Conservation (phyloP, 1,140 invertebrate species). For the Carcinoscorpius rotundicauda region DNA sequence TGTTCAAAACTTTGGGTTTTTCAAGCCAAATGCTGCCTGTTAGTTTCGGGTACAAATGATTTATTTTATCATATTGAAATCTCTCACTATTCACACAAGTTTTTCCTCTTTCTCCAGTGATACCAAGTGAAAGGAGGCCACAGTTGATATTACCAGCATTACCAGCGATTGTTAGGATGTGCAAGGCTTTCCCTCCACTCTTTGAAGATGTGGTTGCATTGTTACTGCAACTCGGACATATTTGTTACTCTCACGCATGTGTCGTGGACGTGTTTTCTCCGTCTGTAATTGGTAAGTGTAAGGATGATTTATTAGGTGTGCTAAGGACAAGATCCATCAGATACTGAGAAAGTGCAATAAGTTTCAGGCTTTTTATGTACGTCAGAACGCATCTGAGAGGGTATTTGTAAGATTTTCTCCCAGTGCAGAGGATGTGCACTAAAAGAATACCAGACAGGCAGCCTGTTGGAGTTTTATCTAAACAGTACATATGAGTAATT, state of each 20-base stretch:
- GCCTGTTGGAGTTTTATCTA: too few species aligned
- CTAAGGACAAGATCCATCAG: too few species aligned
- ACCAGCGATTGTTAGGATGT: conserved; percentile 71
- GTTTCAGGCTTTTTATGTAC: too few species aligned
- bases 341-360: too few species aligned
- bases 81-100: conserved; percentile 12
- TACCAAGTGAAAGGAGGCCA: conserved; percentile 60
- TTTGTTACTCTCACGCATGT: conserved; percentile 69
- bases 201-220: conserved; percentile 76
- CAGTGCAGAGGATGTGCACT: too few species aligned
- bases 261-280: neutral
- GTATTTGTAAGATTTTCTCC: too few species aligned
- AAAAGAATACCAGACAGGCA: too few species aligned
- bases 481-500: too few species aligned
- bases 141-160: conserved; percentile 70
- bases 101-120: conserved; percentile 39
- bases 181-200: conserved; percentile 80
- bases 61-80: conserved; percentile 1
- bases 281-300: too few species aligned
- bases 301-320: too few species aligned
- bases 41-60: neutral
- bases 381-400: too few species aligned
- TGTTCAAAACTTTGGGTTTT: neutral
- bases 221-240: conserved; percentile 68
- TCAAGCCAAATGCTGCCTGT: neutral